Evolutionary conservation across 2,113 vertebrate genomes (phyloP), one percentile per base, ranked within the genome.

Genomic region (Paradoxurus hermaphroditus): DNA sequence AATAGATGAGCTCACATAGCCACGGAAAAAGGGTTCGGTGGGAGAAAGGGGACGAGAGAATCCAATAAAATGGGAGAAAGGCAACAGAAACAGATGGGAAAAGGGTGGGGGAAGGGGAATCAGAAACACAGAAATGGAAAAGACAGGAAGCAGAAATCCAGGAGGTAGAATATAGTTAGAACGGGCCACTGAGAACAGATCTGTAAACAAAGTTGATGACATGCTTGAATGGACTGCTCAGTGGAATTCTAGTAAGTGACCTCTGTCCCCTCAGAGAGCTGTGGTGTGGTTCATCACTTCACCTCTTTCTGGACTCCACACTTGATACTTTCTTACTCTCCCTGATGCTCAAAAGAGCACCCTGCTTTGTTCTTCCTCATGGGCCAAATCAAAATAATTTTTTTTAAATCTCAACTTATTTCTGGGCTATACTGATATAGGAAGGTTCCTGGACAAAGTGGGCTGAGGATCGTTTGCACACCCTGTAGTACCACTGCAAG

Each of bases 181-280:
- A 68, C 0, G n/a, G 5, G 67, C 88, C 59, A 23, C 91, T 39
- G 44, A 81, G 81, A 94, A 79, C 36, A 56, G 81, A 62, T 90
- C 96, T 92, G 90, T 82, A 96, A 90, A 93, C 90, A 90, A 95
- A 96, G 93, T 62, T 95, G 95, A 97, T 95, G 91, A 93, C 86
- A 72, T 34, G 89, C 91, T 90, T 87, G 78, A 96, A 51, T 88
- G 97, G 88, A 68, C 21, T 49, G 18, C 75, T 65, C 62, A 79
- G 72, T 63, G 88, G 91, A 90, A 91, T 96, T 90, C 62, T 91
- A 93, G 63, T 10, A 63, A 88, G 78, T 68, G 65, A 67, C 78
- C 51, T 95, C 78, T 82, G 91, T 97, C 85, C 92, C 78, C 91
- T 94, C 36, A 27, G 79, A 95, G 92, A 82, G 27, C 67, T 39